These are phyloP conservation scores for Darevskia nairensis DNA, from an alignment of 2,797 vertebrate species.

Conservation along the genomic window DNA sequence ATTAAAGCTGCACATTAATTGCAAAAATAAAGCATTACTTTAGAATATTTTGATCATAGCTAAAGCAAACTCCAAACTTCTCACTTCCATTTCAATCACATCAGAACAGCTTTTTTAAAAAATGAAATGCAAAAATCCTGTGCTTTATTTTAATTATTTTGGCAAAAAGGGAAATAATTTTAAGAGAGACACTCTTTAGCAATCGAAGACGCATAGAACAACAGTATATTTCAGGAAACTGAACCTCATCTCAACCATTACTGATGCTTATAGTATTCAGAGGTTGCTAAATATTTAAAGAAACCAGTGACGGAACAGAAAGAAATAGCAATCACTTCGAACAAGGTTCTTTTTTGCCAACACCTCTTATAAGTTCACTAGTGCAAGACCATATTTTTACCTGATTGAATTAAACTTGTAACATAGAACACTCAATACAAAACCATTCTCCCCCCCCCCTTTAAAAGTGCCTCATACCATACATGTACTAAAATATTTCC, in stretches of 20 bases:
- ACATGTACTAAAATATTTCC: slow-evolving; percentile 72
- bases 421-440: slow-evolving; percentile 79
- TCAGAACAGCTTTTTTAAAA: slow-evolving; percentile 48
- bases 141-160: slow-evolving; percentile 23
- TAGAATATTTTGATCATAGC: slow-evolving; percentile 76
- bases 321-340: slow-evolving; percentile 56
- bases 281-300: slow-evolving; percentile 49
- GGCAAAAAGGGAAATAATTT: slow-evolving; percentile 42
- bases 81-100: slow-evolving; percentile 52
- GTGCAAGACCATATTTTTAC: slow-evolving; percentile 79
- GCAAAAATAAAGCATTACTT: slow-evolving; percentile 81
- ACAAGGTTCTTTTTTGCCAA: slow-evolving; percentile 60
- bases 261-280: slow-evolving; percentile 53
- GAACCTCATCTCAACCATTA: slow-evolving; percentile 62
- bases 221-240: slow-evolving; percentile 57
- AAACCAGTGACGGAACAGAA: slow-evolving; percentile 57
- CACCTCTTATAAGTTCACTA: slow-evolving; percentile 71
- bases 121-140: slow-evolving; percentile 18
- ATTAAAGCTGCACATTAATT: slow-evolving; percentile 76
- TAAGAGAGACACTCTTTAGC: slow-evolving; percentile 56
- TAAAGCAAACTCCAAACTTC: slow-evolving; percentile 68
- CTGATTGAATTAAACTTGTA: slow-evolving; percentile 74
- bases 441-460: slow-evolving; percentile 74
- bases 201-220: slow-evolving; percentile 59
- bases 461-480: slow-evolving; percentile 80